Percentiles rank a stretch among this genome's conserved stretches.
Conservation (phyloP, 2,888 invertebrate genomes). For the Rhogogaster chlorosoma region DNA sequence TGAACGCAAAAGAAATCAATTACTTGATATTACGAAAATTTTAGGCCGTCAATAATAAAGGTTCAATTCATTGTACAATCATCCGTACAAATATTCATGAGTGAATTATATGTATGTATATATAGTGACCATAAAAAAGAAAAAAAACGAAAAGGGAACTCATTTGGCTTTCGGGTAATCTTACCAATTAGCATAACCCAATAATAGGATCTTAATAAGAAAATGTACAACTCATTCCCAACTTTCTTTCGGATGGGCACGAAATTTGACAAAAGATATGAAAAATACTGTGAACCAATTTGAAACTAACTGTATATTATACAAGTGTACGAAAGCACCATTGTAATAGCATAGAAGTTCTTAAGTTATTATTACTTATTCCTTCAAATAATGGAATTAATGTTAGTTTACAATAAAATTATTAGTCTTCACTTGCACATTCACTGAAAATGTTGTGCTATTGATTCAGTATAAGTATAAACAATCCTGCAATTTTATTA, state of each 20-base stretch:
- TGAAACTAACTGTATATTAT: slow-evolving; percentile 20
- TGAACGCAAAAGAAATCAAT: background rate
- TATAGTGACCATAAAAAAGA: background rate
- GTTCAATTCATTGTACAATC: background rate
- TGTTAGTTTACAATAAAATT: slow-evolving; percentile 13
- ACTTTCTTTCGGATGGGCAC: background rate
- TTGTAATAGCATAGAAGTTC: slow-evolving; percentile 6
- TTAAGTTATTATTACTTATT: slow-evolving; percentile 22
- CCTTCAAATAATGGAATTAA: slow-evolving; percentile 7
- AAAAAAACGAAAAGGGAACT: background rate
- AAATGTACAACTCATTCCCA: slow-evolving; percentile 24
- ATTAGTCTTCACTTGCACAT: slow-evolving; percentile 7
- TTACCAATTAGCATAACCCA: background rate
- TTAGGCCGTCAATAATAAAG: slow-evolving; percentile 20
- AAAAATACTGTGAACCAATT: slow-evolving; percentile 23
- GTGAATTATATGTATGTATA: background rate
- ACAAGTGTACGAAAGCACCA: slow-evolving; percentile 44
- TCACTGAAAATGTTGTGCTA: slow-evolving; percentile 32
- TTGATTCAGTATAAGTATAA: background rate
- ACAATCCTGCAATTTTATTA: background rate
- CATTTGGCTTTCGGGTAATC: background rate
- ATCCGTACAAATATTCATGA: background rate
- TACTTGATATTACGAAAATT: background rate
- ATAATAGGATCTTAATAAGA: background rate
- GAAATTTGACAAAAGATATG: slow-evolving; percentile 5